A percentile compares a stretch with the other conserved stretches of the same genome.
These are phyloP conservation scores for Melanotaenia maccullochi DNA, from an alignment of 2,797 vertebrate genomes.

Conservation along the genomic window DNA sequence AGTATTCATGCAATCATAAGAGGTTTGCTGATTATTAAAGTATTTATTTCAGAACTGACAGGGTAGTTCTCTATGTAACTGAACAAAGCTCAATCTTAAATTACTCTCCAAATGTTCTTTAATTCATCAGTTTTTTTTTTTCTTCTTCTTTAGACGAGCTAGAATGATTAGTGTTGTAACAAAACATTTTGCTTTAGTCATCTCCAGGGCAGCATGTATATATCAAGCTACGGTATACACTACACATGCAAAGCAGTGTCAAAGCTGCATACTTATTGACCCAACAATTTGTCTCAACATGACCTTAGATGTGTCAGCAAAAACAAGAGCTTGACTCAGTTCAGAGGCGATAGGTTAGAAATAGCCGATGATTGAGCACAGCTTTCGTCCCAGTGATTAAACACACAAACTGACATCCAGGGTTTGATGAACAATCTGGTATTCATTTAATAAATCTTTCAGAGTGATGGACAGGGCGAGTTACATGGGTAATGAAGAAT, in stretches of 20 bases:
- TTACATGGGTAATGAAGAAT: background rate
- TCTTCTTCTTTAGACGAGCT: conserved; percentile 20
- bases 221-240: conserved; percentile 3
- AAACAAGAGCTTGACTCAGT: conserved; percentile 49
- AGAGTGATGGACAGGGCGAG: conserved; percentile 29
- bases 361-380: conserved; percentile 47
- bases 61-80: conserved; percentile 27
- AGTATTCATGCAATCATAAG: conserved; percentile 37
- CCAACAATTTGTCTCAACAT: conserved; percentile 40
- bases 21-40: conserved; percentile 31
- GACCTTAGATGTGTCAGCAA: conserved; percentile 58
- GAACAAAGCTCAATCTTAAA: conserved; percentile 34
- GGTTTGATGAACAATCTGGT: conserved; percentile 62
- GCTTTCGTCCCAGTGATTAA: conserved; percentile 64
- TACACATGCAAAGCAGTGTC: conserved; percentile 22
- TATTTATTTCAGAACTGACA: conserved; percentile 26
- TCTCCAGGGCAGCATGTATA: conserved; percentile 20
- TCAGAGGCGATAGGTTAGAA: conserved; percentile 52
- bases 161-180: conserved; percentile 22
- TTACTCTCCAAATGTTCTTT: conserved; percentile 18
- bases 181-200: conserved; percentile 35
- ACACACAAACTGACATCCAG: conserved; percentile 50
- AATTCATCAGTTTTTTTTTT: conserved; percentile 37
- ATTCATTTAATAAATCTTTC: conserved; percentile 58
- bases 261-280: conserved; percentile 40